Base-by-base conservation (phyloP, 2,888 invertebrate genomes). In the Philereme transversata region DNA sequence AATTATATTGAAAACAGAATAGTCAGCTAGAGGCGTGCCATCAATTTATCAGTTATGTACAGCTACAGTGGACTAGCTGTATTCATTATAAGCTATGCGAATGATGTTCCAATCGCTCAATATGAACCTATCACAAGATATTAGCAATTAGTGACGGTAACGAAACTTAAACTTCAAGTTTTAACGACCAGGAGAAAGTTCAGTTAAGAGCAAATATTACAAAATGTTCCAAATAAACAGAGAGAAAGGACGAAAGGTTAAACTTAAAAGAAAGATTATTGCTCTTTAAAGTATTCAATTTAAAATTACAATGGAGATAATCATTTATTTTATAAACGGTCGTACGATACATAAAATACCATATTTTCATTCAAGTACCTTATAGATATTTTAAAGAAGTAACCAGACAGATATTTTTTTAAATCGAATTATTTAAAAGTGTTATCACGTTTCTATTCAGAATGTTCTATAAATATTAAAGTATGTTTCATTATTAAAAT, bases 91-190 rank as follows among this genome's bases (percentile, higher is more conserved):
- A 52, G 33, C 52, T 48, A 43, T 49, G 38, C 33, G 22, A 48
- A 8, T 8, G 9, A 4, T 22, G 6, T 36, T 36, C n/a, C 38
- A 11, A 52, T 10, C 33, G 50, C 8, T 40, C 36, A 40, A 46
- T 52, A 5, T 34, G 36, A 33, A 47, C 34, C 8, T 10, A 48
- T 49, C 43, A 51, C 47, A 43, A 35, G 9, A 57, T 47, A 45
- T 43, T 46, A 62, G 22, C 50, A 51, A 62, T 62, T 67, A 58
- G 66, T 51, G 52, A 51, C 61, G 60, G 65, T 51, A 55, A 56
- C 33, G 35, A 45, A 45, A 45, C 45, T n/a, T 63, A 51, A 62
- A 60, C 44, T n/a, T 60, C 10, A 56, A 57, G 41, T 64, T 62
- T 51, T 41, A 57, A 55, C 55, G n/a, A 53, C 54, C 59, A 59